Evolutionary conservation across 2,888 invertebrate genomes (phyloP).

Genomic region (Diaperis boleti): DNA sequence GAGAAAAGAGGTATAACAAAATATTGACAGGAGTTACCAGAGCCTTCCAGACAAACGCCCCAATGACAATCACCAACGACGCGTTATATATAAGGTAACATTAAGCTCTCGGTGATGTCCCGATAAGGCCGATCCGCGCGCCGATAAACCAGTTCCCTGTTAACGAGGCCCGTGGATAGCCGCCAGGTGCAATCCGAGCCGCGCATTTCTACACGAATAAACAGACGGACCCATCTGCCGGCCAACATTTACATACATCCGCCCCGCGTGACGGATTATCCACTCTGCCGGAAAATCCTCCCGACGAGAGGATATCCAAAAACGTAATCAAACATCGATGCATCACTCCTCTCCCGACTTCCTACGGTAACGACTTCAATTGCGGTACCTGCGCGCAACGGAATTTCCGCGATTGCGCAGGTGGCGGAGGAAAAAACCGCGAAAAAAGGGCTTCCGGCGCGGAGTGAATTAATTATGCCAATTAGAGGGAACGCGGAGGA

Average conservation of each 20-base stretch:
- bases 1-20: too few species aligned
- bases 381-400: background rate
- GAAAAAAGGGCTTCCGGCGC: background rate
- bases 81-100: constrained; percentile 56
- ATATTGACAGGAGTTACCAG: too few species aligned
- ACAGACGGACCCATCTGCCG: constrained; percentile 51
- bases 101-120: constrained; percentile 58
- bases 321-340: constrained; percentile 53
- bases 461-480: background rate
- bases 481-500: background rate
- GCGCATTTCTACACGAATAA: constrained; percentile 58
- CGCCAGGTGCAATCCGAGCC: constrained; percentile 61
- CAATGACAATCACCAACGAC: constrained; percentile 50
- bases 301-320: constrained; percentile 45
- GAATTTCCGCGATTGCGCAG: constrained; percentile 7
- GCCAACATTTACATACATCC: constrained; percentile 49
- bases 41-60: too few species aligned
- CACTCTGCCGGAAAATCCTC: constrained; percentile 48
- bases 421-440: constrained; percentile 11
- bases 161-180: constrained; percentile 57
- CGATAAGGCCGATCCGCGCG: constrained; percentile 58
- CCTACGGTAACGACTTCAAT: background rate
- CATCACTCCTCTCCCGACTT: constrained; percentile 39
- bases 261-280: constrained; percentile 48
- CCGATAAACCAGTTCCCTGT: constrained; percentile 58